A percentile compares a stretch with the other conserved stretches of the same genome.
Conservation (phyloP, 2,888 invertebrate genomes). For the Chorisops tibialis region DNA sequence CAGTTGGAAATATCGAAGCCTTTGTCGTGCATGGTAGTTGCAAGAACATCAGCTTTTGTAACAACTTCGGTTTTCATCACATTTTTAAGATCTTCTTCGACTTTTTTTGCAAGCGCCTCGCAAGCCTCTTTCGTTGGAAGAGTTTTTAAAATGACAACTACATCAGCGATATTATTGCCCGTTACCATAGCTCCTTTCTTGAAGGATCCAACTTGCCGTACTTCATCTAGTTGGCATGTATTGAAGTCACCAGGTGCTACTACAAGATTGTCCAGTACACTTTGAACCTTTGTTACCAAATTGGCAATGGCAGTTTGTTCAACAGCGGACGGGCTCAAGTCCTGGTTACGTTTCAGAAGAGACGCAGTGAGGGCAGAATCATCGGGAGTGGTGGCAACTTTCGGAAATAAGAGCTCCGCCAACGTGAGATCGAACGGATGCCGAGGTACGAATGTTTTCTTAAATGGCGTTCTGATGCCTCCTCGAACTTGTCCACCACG, state of each 20-base stretch:
- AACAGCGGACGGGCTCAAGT: slow-evolving; percentile 83
- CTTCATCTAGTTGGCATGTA: slow-evolving; percentile 92
- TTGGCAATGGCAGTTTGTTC: slow-evolving; percentile 92
- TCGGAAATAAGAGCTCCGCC: slow-evolving; percentile 85
- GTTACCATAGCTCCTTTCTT: slow-evolving; percentile 98
- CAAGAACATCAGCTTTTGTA: slow-evolving; percentile 57
- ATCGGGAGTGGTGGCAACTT: slow-evolving; percentile 76
- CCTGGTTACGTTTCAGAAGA: slow-evolving; percentile 84
- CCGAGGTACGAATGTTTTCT: slow-evolving; percentile 64
- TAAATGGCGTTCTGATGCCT: slow-evolving; percentile 65
- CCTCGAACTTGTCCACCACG: slow-evolving; percentile 62
- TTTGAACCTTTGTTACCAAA: slow-evolving; percentile 92
- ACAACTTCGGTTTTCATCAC: slow-evolving; percentile 62
- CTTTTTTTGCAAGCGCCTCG: slow-evolving; percentile 84
- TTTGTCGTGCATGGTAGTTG: slow-evolving; percentile 59
- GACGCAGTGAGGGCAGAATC: slow-evolving; percentile 84
- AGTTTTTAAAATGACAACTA: slow-evolving; percentile 95
- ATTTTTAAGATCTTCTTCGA: slow-evolving; percentile 79
- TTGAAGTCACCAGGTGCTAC: slow-evolving; percentile 92
- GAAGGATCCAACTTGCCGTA: slow-evolving; percentile 94
- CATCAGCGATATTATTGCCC: slow-evolving; percentile 92
- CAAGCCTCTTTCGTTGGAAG: slow-evolving; percentile 94
- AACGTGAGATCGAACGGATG: slow-evolving; percentile 85
- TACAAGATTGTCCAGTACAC: slow-evolving; percentile 88
- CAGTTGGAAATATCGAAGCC: slow-evolving; percentile 87